Evolutionary conservation across 2,888 invertebrate species (phyloP), one percentile per base, ranked within the genome.

Genomic region (Quadroppia sp.): DNA sequence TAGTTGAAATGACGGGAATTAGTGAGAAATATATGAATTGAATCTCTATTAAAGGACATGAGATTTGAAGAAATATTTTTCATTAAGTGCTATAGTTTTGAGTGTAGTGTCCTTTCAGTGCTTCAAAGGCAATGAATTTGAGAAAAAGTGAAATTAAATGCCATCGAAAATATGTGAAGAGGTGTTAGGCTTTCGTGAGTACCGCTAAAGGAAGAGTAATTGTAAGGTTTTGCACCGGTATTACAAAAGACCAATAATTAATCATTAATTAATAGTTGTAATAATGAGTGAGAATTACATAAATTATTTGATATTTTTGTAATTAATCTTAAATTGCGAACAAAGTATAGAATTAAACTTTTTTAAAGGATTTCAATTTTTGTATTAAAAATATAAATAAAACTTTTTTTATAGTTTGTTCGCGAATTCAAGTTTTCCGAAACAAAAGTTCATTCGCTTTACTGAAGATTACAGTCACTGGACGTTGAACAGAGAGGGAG

Each of bases 361-460:
- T n/a, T 45, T 45, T 3, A 45, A 45, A 9, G 7, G 45, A 9
- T 45, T 3, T 45, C 45, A 45, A 45, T 11, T 45, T 45, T 45
- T 45, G 2, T 45, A 15, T 15, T 40, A 13, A 45, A 45, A 45
- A 45, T 45, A 45, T 45, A 15, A 45, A 45, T 45, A 45, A 40
- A n/a, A n/a, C n/a, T n/a, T 40, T 45, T 45, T 45, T 45, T 45
- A 11, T 45, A 6, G 45, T 45, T 45, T 45, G 45, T 15, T 45
- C 45, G 45, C 13, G 45, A 45, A 45, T 45, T 23, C 56, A 56
- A 56, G 56, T 56, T 56, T 56, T 9, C 6, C 3, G 25, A 56
- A 56, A 15, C 56, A 56, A 56, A 28, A 56, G 56, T 56, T 56
- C 56, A 56, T 56, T 56, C 56, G 56, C 56, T 56, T 56, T 25